A percentile compares a stretch with the other conserved stretches of the same genome.
Conservation (phyloP, 2,797 vertebrate genomes). For the Gymnoscopelus microlampas region DNA sequence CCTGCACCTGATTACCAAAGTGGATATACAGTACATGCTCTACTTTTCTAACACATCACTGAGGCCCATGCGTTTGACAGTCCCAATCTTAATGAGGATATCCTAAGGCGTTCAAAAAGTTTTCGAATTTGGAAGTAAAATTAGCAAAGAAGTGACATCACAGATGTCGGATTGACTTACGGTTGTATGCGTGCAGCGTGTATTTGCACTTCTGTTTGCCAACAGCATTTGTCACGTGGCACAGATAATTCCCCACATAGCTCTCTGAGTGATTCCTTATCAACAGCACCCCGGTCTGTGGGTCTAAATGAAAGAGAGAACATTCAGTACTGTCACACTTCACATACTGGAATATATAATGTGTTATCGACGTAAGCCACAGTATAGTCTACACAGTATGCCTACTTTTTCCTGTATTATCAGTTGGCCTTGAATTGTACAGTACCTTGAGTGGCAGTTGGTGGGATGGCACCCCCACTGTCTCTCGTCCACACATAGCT, state of each 20-base stretch:
- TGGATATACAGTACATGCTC: no score
- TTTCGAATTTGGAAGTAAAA: constrained; percentile 26
- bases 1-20: no score
- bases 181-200: constrained; percentile 75
- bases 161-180: constrained; percentile 68
- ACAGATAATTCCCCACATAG: constrained; percentile 84
- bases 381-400: not conserved
- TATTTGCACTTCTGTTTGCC: constrained; percentile 83
- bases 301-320: constrained; percentile 67
- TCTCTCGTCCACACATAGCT: constrained; percentile 77
- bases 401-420: no score
- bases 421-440: not conserved
- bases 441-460: constrained; percentile 64
- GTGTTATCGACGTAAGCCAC: not conserved
- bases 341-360: not conserved
- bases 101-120: constrained; percentile 8
- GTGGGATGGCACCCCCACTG: constrained; percentile 66
- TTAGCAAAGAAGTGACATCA: constrained; percentile 8
- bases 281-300: constrained; percentile 81
- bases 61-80: no score
- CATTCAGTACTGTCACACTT: constrained; percentile 15
- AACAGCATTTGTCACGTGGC: constrained; percentile 85
- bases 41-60: no score
- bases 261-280: constrained; percentile 83
- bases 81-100: not conserved